Conservation (phyloP, 2,113 vertebrate genomes). For the Phaethon lepturus region DNA sequence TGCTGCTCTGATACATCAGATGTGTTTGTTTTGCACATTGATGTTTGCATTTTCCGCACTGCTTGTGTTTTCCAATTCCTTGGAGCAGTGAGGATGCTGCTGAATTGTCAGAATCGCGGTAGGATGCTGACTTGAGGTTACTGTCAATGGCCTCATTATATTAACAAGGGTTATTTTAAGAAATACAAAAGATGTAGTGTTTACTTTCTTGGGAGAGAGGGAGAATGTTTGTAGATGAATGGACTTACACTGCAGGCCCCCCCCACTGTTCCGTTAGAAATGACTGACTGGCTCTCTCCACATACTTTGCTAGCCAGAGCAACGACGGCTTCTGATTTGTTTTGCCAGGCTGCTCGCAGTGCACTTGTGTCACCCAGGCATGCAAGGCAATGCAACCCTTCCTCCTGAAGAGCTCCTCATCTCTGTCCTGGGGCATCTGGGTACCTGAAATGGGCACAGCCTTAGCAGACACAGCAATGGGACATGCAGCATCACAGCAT, state of each 20-base stretch:
- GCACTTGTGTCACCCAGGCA: background rate
- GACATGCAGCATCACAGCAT: background rate
- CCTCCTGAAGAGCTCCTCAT: background rate
- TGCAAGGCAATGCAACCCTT: background rate
- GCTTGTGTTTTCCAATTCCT: slow-evolving; percentile 54
- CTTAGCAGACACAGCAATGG: background rate
- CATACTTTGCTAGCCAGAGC: background rate
- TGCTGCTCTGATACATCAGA: slow-evolving; percentile 34
- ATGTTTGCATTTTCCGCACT: slow-evolving; percentile 42
- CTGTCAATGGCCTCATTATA: slow-evolving; percentile 48
- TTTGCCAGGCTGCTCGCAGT: background rate
- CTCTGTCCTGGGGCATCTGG: background rate
- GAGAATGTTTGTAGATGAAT: background rate
- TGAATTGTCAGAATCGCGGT: slow-evolving; percentile 31
- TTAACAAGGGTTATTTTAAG: slow-evolving; percentile 57
- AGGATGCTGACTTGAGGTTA: slow-evolving; percentile 51
- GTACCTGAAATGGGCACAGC: background rate
- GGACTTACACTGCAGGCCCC: background rate
- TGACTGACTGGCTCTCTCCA: background rate
- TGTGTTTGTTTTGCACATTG: slow-evolving; percentile 27
- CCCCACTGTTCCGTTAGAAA: background rate
- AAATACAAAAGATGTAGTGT: slow-evolving; percentile 31
- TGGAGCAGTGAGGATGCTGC: slow-evolving; percentile 42
- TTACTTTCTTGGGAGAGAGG: background rate
- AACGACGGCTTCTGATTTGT: background rate